These are phyloP conservation scores for Alloplasta piceator DNA, from an alignment of 2,888 invertebrate genomes.

Conservation along the genomic window DNA sequence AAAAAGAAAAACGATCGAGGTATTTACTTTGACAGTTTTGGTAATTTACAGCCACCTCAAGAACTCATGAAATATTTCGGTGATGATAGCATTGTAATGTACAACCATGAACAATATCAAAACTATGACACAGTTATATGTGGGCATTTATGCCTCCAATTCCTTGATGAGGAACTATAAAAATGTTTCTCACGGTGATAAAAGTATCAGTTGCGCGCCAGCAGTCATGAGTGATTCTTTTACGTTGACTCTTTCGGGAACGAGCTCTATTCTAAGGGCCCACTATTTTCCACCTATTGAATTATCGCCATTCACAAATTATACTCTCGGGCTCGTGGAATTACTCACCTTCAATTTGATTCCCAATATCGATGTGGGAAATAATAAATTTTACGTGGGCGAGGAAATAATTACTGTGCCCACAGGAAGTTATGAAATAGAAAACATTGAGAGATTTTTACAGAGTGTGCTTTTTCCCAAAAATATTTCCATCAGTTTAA, in stretches of 20 bases:
- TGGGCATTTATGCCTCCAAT: constrained; percentile 74
- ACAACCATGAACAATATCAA: constrained; percentile 74
- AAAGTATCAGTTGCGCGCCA: neutral
- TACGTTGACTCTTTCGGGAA: constrained; percentile 71
- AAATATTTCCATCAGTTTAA: constrained; percentile 38
- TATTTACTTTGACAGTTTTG: constrained; percentile 80
- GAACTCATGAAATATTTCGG: constrained; percentile 73
- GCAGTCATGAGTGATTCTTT: constrained; percentile 61
- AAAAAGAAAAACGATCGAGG: constrained; percentile 72
- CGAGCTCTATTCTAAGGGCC: constrained; percentile 63
- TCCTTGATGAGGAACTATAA: constrained; percentile 66
- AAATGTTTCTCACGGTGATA: constrained; percentile 6
- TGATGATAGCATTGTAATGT: constrained; percentile 57
- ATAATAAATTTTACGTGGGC: constrained; percentile 65
- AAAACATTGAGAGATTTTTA: constrained; percentile 67
- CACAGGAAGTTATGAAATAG: constrained; percentile 74
- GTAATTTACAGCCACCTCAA: constrained; percentile 75
- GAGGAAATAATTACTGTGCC: constrained; percentile 68
- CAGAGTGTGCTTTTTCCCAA: constrained; percentile 10
- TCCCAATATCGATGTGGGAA: constrained; percentile 74
- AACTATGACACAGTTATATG: constrained; percentile 71
- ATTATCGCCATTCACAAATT: constrained; percentile 65
- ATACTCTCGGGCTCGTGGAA: constrained; percentile 71
- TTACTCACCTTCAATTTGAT: constrained; percentile 72
- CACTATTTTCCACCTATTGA: constrained; percentile 72